These are phyloP conservation scores for Eristalis pertinax DNA, from an alignment of 2,888 invertebrate genomes.

Conservation along the genomic window DNA sequence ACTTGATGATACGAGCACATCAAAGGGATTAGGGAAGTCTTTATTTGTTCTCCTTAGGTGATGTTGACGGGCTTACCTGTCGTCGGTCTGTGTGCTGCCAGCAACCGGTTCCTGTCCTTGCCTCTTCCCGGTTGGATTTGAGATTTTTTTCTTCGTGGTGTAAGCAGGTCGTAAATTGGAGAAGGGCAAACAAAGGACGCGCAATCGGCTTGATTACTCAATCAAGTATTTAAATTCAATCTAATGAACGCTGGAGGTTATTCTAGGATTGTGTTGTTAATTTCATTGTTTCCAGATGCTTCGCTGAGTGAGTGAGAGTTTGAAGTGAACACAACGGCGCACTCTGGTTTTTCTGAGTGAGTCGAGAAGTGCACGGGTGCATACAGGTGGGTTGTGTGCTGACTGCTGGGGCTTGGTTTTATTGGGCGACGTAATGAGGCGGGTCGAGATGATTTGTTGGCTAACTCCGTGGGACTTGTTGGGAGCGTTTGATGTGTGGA, in stretches of 20 bases:
- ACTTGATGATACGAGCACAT: constrained; percentile 64
- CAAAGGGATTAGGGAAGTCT: constrained; percentile 68
- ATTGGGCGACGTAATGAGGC: constrained; percentile 32
- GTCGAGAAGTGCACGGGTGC: constrained; percentile 16
- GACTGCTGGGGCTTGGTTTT: constrained; percentile 4
- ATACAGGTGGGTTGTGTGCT: background rate
- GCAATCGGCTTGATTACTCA: constrained; percentile 44
- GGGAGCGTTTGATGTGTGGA: constrained; percentile 11
- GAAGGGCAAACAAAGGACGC: constrained; percentile 54
- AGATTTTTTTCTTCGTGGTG: constrained; percentile 19
- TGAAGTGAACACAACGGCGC: background rate
- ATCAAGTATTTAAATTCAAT: constrained; percentile 68
- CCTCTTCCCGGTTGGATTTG: background rate
- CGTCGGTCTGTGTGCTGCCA: constrained; percentile 32
- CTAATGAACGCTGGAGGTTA: constrained; percentile 43
- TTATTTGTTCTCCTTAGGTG: constrained; percentile 42
- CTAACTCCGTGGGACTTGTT: constrained; percentile 21
- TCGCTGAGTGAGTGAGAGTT: background rate
- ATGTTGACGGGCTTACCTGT: constrained; percentile 49
- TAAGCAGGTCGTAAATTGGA: constrained; percentile 62
- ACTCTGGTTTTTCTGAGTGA: constrained; percentile 46
- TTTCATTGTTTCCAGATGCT: constrained; percentile 29
- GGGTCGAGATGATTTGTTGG: constrained; percentile 34
- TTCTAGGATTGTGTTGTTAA: constrained; percentile 45
- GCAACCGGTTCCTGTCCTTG: constrained; percentile 47